Evolutionary conservation across 2,888 invertebrate species (phyloP).

Genomic region (Pyrrhia umbra): DNA sequence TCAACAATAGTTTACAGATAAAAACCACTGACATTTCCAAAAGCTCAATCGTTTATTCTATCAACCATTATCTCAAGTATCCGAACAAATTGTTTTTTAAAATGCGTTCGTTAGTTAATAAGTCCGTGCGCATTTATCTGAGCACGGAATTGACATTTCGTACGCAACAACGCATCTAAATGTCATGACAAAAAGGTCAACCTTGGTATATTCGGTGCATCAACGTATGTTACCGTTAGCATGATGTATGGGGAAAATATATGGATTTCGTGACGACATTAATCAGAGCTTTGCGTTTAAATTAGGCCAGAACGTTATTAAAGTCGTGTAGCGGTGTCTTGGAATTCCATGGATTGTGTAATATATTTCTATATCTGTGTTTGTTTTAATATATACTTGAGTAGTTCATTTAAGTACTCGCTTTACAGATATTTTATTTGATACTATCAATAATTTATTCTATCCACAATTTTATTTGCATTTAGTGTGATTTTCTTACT

Average conservation of each 20-base stretch:
- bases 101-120: constrained; percentile 54
- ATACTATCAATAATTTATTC: too few species aligned
- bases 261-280: constrained; percentile 60
- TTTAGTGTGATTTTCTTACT: too few species aligned
- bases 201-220: constrained; percentile 58
- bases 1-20: constrained; percentile 29
- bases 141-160: constrained; percentile 87
- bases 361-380: constrained; percentile 20
- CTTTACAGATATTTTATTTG: too few species aligned
- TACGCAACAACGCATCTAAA: constrained; percentile 80
- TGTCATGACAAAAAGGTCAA: constrained; percentile 81
- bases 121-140: constrained; percentile 66
- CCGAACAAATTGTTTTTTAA: constrained; percentile 57
- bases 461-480: too few species aligned
- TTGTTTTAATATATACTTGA: constrained; percentile 20
- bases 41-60: constrained; percentile 21
- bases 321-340: constrained; percentile 35
- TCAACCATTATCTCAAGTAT: constrained; percentile 39
- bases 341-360: constrained; percentile 40
- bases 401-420: too few species aligned
- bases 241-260: constrained; percentile 58
- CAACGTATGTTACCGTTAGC: constrained; percentile 60
- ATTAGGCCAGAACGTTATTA: constrained; percentile 53
- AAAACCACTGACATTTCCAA: constrained; percentile 45
- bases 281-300: constrained; percentile 57